Base-by-base conservation (phyloP, 1,140 invertebrate genomes). In the Drosophila parvula region DNA sequence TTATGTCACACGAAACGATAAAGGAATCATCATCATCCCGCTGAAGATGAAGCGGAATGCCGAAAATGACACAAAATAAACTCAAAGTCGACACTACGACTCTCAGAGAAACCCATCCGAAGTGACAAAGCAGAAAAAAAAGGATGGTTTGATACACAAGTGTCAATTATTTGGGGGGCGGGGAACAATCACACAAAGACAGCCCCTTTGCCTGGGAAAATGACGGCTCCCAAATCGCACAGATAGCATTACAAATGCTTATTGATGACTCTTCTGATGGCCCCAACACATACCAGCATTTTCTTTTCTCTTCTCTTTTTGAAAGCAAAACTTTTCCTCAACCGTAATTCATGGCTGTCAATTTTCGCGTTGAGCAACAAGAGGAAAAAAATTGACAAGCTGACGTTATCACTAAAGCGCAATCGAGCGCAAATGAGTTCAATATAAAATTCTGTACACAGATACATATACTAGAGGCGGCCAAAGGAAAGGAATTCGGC, bases 341-440 rank as follows among this genome's bases (percentile, higher is more conserved):
- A 12, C 47, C 47, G 22, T 65, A 32, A 41, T 51, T 67, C 45
- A 53, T 16, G 53, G 45, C 36, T 67, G 45, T 69, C 65, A 69
- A 30, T 65, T 36, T 64, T 64, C 32, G 16, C 27, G 51, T 8
- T 18, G n/a, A 57, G 59, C 11, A 22, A 30, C 8, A 59, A 58
- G 22, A 65, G 18, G 12, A 43, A 38, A 45, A 76, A 76, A 71
- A 36, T 47, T 74, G 65, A 71, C 78, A 80, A 55, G 51, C 64
- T 76, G 61, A 63, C 58, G 43, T 28, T 79, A 74, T 74, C 70
- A 41, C 40, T 27, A 36, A 41, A 51, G 38, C 67, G 57, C 71
- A 81, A 71, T 81, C 71, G 56, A 77, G 48, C 57, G 51, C 78
- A 74, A 79, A 77, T 77, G 60, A 81, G 60, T 57, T 44, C 40